Percentiles rank a stretch among this genome's conserved stretches.
These are phyloP conservation scores for Datnioides undecimradiatus DNA, from an alignment of 2,113 vertebrate genomes.

Conservation along the genomic window DNA sequence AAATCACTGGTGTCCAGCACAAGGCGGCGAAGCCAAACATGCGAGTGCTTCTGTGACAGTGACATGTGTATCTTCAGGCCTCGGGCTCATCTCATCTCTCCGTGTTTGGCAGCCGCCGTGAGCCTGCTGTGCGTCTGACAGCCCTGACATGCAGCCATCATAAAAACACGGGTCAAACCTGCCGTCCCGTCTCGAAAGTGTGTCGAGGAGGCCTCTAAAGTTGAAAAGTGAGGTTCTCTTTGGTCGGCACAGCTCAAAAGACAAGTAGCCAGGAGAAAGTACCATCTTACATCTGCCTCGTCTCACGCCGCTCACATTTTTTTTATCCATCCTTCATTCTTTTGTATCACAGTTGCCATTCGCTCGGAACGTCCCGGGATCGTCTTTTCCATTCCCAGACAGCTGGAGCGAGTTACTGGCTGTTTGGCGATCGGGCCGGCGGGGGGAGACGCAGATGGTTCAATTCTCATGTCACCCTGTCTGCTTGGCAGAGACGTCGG, in stretches of 20 bases:
- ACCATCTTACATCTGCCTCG: slow-evolving; percentile 55
- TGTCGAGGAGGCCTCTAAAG: slow-evolving; percentile 10
- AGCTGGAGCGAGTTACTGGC: slow-evolving; percentile 76
- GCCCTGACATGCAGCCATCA: slow-evolving; percentile 39
- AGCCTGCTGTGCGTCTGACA: slow-evolving; percentile 62
- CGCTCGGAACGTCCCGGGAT: slow-evolving; percentile 58
- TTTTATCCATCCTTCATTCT: slow-evolving; percentile 54
- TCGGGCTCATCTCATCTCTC: slow-evolving; percentile 24
- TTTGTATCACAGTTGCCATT: slow-evolving; percentile 61
- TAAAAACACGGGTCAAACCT: slow-evolving; percentile 41
- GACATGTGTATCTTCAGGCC: slow-evolving; percentile 28
- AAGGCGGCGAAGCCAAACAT: not conserved
- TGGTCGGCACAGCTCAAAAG: slow-evolving; percentile 3
- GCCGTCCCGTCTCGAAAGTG: slow-evolving; percentile 20
- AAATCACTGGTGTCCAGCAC: not conserved
- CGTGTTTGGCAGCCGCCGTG: not conserved
- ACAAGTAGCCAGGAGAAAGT: slow-evolving; percentile 42
- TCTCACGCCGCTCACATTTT: slow-evolving; percentile 46
- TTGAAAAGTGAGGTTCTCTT: not conserved
- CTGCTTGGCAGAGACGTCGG: slow-evolving; percentile 72
- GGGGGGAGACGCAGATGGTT: slow-evolving; percentile 75
- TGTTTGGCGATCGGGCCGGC: slow-evolving; percentile 49
- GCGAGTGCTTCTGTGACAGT: not conserved
- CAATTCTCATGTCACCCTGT: slow-evolving; percentile 77
- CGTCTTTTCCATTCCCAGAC: slow-evolving; percentile 73